Evolutionary conservation across 2,888 invertebrate genomes (phyloP), one percentile per base, ranked within the genome.

Genomic region (Charanyca ferruginea): DNA sequence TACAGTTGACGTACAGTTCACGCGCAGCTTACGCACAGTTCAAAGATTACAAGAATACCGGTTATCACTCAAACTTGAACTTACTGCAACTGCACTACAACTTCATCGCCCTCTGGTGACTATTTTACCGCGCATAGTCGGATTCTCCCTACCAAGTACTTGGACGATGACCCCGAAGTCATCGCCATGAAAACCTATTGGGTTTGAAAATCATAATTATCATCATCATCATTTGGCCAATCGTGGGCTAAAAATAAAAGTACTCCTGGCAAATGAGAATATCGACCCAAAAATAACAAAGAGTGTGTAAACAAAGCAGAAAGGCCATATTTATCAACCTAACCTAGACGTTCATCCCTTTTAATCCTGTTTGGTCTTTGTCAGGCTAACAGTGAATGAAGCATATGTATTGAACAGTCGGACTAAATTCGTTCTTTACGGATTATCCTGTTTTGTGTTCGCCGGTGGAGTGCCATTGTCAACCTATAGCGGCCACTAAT

Each of bases 401-500:
- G 51, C 61, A 64, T 67, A 62, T 49, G 76, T 72, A 79, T 81
- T 71, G 74, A 77, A 66, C 60, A 59, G 60, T 77, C 49, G 41
- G 35, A 51, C 48, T 53, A 47, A 68, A 80, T 81, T 79, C 64
- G 78, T 84, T 82, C 76, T 87, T 85, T 85, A 77, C 73, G 83
- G 81, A 84, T 85, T 84, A 86, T 81, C 66, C 67, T 58, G 77
- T 83, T 83, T 87, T 88, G 85, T 86, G 78, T 73, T 65, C 64
- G 60, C 32, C 73, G 61, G 64, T 84, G 80, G 86, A 87, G 85
- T 84, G 83, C 87, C 74, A 89, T 91, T 91, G 90, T 90, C 86
- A 87, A 86, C 83, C 84, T 83, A 89, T 90, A 85, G 83, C 79
- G 80, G 72, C 83, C 85, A 85, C 87, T 91, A 90, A 91, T 90